Evolutionary conservation across 23 tunicate species (phyloP), one percentile per base, ranked within the genome.

Genomic region (Aplidium turbinatum): DNA sequence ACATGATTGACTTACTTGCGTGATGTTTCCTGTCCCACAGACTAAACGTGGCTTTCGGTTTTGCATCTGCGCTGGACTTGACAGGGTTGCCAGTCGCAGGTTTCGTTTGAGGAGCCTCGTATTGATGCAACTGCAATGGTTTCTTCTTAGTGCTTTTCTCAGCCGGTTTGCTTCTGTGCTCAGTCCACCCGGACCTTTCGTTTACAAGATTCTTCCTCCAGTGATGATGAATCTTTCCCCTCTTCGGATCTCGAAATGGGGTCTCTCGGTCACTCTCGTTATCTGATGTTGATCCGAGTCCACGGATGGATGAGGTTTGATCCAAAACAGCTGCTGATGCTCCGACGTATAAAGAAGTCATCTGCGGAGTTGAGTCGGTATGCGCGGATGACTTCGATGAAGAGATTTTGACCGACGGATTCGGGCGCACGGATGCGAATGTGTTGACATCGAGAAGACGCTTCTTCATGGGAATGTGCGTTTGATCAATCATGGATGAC

Each of bases 291-390:
- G 89, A 72, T 4, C 33, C 21, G 47, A 35, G 31, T 0, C 23
- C 25, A 25, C 20, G 45, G 3, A 29, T 53, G 50, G 32, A 20
- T 19, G 62, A 76, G 20, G 28, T 19, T 1, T 33, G 79, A 63
- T 50, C 89, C 9, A 83, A 36, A 53, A 66, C 60, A 5, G 69
- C 47, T 31, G 81, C 89, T 5, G 81, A 63, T 29, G 89, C 89
- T 19, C 81, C 89, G 58, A 83, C 81, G 69, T 83, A 83, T 35
- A 83, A 47, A 38, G 89, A 83, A 27, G 89, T 83, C 80, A 83
- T 75, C 55, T 83, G 53, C 19, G 72, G 27, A 22, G 48, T 48
- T 16, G 24, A 2, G 50, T 9, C 18, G 3, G 58, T 47, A 2
- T 66, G 52, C 24, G 9, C 11, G 7, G 11, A 30, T 5, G 72